These are phyloP conservation scores for Augochlorella aurata DNA, from an alignment of 2,888 invertebrate species.

Conservation along the genomic window DNA sequence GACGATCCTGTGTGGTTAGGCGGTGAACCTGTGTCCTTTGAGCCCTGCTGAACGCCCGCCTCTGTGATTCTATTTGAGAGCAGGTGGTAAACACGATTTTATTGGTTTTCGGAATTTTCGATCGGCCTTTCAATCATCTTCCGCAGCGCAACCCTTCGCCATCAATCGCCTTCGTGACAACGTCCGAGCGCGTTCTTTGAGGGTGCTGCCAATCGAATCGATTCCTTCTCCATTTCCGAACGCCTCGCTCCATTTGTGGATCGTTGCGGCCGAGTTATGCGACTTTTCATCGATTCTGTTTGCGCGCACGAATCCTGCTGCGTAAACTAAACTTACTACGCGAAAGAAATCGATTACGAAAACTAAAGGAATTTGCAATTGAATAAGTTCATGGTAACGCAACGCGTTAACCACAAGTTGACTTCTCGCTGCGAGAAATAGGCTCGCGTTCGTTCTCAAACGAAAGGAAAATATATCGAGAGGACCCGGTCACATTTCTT, in stretches of 20 bases:
- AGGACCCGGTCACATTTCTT: constrained; percentile 19
- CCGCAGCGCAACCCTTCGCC: not conserved
- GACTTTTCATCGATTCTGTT: too few species aligned
- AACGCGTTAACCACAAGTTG: too few species aligned
- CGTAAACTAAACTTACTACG: too few species aligned
- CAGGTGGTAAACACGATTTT: constrained; percentile 11
- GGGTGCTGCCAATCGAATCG: not conserved
- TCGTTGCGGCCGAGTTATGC: too few species aligned
- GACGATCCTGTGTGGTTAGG: constrained; percentile 37
- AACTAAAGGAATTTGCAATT: too few species aligned
- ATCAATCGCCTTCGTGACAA: not conserved
- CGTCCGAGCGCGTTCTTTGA: not conserved
- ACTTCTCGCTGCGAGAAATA: too few species aligned
- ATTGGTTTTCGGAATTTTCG: constrained; percentile 1
- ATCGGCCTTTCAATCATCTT: not conserved
- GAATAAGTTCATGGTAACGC: too few species aligned
- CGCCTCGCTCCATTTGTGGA: not conserved
- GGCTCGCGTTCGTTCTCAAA: not conserved
- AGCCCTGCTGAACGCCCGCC: not conserved
- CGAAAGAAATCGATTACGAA: too few species aligned
- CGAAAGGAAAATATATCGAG: constrained; percentile 14
- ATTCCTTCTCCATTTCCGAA: not conserved
- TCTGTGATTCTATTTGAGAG: constrained; percentile 4
- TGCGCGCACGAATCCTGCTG: too few species aligned
- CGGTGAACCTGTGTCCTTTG: constrained; percentile 30